These are phyloP conservation scores for Illadopsis cleaveri DNA, from an alignment of 2,113 vertebrate genomes.

Conservation along the genomic window DNA sequence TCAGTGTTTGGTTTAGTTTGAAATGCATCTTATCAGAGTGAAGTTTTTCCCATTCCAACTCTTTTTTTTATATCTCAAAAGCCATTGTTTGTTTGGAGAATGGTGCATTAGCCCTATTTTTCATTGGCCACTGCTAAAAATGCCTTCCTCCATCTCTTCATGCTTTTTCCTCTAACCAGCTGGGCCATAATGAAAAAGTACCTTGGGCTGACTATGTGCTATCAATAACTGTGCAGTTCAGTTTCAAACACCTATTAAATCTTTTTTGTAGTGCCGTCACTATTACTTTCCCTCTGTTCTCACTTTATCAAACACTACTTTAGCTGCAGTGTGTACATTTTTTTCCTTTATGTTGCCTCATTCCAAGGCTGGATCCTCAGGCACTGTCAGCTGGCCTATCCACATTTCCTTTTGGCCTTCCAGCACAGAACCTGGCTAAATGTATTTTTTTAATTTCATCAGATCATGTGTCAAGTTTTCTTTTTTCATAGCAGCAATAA, in stretches of 20 bases:
- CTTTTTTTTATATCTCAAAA: neutral
- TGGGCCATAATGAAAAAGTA: neutral
- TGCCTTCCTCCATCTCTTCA: neutral
- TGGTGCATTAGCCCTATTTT: neutral
- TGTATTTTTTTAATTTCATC: neutral
- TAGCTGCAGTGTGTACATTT: neutral
- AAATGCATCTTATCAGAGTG: neutral
- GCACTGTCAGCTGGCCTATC: neutral
- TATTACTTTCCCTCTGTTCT: neutral
- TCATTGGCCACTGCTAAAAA: neutral
- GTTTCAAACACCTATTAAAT: slow-evolving; percentile 45
- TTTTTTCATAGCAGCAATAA: neutral
- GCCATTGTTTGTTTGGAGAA: neutral
- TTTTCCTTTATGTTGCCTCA: neutral
- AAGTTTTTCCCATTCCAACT: neutral
- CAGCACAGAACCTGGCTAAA: neutral
- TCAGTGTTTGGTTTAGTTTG: neutral
- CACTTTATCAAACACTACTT: neutral
- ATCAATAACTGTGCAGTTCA: slow-evolving; percentile 35
- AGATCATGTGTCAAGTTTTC: neutral
- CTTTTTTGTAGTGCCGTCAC: neutral
- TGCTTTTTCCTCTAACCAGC: slow-evolving; percentile 42
- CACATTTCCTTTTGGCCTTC: neutral
- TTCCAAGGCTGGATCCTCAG: neutral
- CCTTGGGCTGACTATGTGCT: slow-evolving; percentile 32